These are phyloP conservation scores for Threskiornis aethiopicus DNA, from an alignment of 2,797 vertebrate genomes.

Conservation along the genomic window DNA sequence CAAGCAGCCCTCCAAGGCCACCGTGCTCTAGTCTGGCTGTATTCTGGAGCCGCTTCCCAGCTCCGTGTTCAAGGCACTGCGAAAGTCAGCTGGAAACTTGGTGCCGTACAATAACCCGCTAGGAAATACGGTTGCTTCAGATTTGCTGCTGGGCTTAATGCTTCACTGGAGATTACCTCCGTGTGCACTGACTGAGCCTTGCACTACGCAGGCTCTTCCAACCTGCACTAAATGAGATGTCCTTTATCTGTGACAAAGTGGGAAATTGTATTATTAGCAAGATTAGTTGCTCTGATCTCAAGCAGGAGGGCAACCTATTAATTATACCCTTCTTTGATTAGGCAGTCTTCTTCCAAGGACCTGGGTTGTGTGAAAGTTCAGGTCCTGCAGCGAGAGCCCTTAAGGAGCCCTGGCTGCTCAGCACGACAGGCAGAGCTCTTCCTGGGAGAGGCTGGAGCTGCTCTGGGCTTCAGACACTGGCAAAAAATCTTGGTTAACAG, in stretches of 20 bases:
- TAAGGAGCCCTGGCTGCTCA: fast-evolving
- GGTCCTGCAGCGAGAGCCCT: not conserved
- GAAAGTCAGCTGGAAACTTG: not conserved
- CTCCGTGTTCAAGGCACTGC: fast-evolving
- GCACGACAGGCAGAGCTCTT: not conserved
- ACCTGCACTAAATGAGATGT: not conserved
- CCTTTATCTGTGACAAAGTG: not conserved
- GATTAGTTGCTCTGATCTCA: not conserved
- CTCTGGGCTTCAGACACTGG: not conserved
- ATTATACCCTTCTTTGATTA: not conserved
- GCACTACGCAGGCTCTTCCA: not conserved
- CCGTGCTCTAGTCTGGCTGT: not conserved
- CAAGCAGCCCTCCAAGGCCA: not conserved
- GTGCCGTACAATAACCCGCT: not conserved
- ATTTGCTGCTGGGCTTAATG: not conserved
- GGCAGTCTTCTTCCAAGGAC: not conserved
- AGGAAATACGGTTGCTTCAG: not conserved
- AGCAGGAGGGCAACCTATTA: not conserved
- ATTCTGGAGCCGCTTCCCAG: not conserved
- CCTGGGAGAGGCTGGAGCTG: not conserved
- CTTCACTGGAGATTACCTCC: not conserved
- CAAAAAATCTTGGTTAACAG: not conserved
- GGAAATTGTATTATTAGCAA: not conserved
- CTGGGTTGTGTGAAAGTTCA: not conserved
- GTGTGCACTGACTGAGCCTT: not conserved